Conservation (phyloP, 2,797 vertebrate genomes). For the Smutsia gigantea region DNA sequence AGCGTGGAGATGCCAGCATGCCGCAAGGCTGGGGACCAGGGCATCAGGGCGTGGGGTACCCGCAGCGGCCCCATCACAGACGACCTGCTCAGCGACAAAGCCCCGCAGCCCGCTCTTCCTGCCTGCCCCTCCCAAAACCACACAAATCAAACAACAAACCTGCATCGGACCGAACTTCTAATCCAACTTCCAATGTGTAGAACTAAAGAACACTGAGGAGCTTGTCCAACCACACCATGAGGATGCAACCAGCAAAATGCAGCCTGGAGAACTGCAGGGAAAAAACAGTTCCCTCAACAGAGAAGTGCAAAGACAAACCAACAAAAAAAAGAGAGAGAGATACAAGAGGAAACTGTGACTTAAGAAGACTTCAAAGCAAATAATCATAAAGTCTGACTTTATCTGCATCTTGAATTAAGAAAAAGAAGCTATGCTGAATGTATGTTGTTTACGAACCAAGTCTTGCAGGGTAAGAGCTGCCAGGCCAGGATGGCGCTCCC, state of each 20-base stretch:
- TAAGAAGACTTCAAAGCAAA: background rate
- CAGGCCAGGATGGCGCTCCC: fast-evolving
- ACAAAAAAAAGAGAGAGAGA: background rate
- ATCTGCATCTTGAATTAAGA: background rate
- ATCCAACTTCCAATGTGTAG: background rate
- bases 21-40: too few relatives aligned
- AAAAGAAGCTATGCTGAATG: background rate
- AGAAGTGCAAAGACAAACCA: background rate
- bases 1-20: too few relatives aligned
- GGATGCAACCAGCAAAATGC: background rate
- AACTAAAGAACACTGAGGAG: background rate
- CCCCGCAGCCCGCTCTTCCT: too few relatives aligned
- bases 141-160: background rate
- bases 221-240: fast-evolving
- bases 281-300: background rate
- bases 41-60: fast-evolving
- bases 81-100: background rate
- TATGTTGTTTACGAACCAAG: background rate
- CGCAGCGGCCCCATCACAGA: background rate
- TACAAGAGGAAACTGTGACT: background rate
- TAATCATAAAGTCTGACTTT: background rate
- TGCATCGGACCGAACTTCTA: background rate
- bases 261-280: background rate
- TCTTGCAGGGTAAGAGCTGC: background rate
- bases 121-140: background rate